Conservation (phyloP, 2,888 invertebrate species). For the Melanophora roralis region DNA sequence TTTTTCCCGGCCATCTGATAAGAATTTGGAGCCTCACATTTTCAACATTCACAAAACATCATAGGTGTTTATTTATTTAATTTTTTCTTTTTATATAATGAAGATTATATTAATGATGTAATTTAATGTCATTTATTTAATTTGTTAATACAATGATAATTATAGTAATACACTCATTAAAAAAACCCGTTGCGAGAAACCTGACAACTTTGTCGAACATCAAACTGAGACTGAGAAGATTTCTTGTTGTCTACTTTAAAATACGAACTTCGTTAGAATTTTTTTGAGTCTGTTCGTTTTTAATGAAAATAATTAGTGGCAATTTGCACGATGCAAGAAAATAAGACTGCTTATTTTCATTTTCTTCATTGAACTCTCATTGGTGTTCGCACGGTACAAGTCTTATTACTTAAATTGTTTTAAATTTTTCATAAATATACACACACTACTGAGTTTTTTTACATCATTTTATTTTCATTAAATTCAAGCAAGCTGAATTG, state of each 20-base stretch:
- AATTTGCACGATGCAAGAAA: too few species aligned
- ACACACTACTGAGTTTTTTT: too few species aligned
- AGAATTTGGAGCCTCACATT: slow-evolving; percentile 35
- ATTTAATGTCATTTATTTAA: slow-evolving; percentile 51
- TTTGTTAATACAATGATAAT: slow-evolving; percentile 22
- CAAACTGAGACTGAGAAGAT: slow-evolving; percentile 60
- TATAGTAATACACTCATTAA: slow-evolving; percentile 34
- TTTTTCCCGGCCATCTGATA: slow-evolving; percentile 52
- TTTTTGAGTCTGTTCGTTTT: slow-evolving; percentile 13
- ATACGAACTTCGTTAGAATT: slow-evolving; percentile 57
- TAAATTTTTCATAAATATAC: too few species aligned
- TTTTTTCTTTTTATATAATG: slow-evolving; percentile 52
- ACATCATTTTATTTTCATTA: too few species aligned
- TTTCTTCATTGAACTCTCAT: too few species aligned
- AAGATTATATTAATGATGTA: slow-evolving; percentile 63
- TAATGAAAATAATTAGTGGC: slow-evolving; percentile 17
- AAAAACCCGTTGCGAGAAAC: slow-evolving; percentile 39
- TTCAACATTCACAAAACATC: too few species aligned
- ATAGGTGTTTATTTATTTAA: slow-evolving; percentile 36
- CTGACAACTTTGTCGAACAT: slow-evolving; percentile 57
- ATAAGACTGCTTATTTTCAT: too few species aligned
- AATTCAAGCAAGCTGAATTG: too few species aligned
- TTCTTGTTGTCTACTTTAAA: slow-evolving; percentile 48
- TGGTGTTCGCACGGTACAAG: too few species aligned
- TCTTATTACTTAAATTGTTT: too few species aligned